phyloP scores from a whole-genome alignment of 2,797 vertebrate genomes.

The Cossypha polioptera region DNA sequence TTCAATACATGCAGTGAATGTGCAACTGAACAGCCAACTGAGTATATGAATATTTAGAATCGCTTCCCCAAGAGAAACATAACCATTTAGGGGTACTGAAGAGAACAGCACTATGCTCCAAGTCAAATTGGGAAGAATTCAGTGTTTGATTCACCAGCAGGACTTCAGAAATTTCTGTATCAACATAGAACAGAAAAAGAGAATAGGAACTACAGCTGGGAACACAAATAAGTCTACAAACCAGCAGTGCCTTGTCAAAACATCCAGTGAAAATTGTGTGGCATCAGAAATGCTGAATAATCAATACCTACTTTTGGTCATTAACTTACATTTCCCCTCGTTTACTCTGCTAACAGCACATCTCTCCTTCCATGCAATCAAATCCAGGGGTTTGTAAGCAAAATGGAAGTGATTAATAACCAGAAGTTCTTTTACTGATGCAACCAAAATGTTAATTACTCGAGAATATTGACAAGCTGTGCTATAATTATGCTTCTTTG shows the following conservation, averaged over 20 bases:
- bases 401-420: slow-evolving; percentile 33
- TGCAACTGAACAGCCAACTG: slow-evolving; percentile 24
- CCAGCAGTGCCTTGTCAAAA: neutral
- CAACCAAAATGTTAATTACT: slow-evolving; percentile 40
- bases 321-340: neutral
- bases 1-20: neutral
- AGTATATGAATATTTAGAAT: slow-evolving; percentile 24
- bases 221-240: neutral
- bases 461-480: neutral
- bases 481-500: neutral
- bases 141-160: neutral
- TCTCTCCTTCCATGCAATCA: neutral
- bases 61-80: neutral
- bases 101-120: neutral
- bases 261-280: neutral
- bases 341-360: slow-evolving; percentile 25
- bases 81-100: neutral
- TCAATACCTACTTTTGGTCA: neutral
- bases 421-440: neutral
- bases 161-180: neutral
- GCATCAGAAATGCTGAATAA: neutral
- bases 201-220: neutral
- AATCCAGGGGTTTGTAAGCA: neutral
- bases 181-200: neutral
- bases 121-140: neutral